These are phyloP conservation scores for Dromiciops gliroides DNA, from an alignment of 2,113 vertebrate species.

Conservation along the genomic window DNA sequence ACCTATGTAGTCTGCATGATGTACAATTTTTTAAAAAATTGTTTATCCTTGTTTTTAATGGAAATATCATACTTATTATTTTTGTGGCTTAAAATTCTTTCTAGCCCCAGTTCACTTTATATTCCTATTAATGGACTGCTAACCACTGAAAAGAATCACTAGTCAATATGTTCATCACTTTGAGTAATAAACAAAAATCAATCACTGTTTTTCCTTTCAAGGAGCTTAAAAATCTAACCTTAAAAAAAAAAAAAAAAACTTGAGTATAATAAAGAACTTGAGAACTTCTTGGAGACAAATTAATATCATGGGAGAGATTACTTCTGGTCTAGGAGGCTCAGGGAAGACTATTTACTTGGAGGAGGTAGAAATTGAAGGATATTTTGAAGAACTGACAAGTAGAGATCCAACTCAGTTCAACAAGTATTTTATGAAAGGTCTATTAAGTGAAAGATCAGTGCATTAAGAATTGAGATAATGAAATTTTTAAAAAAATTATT, in stretches of 20 bases:
- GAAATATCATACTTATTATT: not conserved
- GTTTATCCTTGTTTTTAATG: not conserved
- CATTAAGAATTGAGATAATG: not conserved
- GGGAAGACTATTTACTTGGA: not conserved
- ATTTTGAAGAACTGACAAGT: not conserved
- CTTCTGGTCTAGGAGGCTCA: not conserved
- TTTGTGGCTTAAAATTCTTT: not conserved
- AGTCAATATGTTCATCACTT: not conserved
- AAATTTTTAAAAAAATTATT: not conserved
- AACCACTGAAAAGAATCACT: not conserved
- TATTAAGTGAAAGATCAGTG: not conserved
- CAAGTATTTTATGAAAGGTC: not conserved
- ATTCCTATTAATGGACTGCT: not conserved
- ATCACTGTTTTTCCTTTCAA: not conserved
- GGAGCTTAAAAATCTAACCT: not conserved
- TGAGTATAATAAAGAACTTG: not conserved
- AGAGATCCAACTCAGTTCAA: not conserved
- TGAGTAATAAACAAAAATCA: not conserved
- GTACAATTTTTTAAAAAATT: not conserved
- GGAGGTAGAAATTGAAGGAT: not conserved
- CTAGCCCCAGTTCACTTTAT: not conserved
- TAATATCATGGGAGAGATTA: not conserved
- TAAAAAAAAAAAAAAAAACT: not conserved
- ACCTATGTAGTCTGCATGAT: not conserved
- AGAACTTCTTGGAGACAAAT: not conserved